Conservation (phyloP, 2,888 invertebrate species). For the Omphaloscelis lunosa region DNA sequence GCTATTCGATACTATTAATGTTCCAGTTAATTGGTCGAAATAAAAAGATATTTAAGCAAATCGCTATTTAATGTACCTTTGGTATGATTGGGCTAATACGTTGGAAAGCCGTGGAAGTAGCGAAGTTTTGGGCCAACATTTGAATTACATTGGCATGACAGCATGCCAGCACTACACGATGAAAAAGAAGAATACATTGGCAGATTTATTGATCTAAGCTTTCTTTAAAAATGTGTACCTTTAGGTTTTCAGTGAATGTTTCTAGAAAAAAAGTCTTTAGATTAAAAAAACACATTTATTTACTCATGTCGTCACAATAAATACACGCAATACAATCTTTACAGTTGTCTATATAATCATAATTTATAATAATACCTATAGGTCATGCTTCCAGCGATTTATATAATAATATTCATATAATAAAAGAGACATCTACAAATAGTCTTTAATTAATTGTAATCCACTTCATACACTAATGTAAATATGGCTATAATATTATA, state of each 20-base stretch:
- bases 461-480: constrained; percentile 55
- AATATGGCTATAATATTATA: constrained; percentile 51
- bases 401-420: constrained; percentile 43
- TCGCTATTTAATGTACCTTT: not conserved
- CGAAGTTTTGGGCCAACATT: not conserved
- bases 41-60: not conserved
- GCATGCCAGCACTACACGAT: not conserved
- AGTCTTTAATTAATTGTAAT: constrained; percentile 66
- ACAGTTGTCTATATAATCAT: constrained; percentile 58
- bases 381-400: constrained; percentile 63
- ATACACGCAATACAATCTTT: constrained; percentile 76
- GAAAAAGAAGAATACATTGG: not conserved
- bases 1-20: not conserved
- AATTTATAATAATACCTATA: constrained; percentile 57
- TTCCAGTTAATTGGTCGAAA: not conserved
- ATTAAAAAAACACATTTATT: constrained; percentile 74
- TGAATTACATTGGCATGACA: not conserved
- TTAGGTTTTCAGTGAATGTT: not conserved
- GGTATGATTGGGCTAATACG: not conserved
- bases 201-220: no score
- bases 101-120: not conserved
- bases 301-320: constrained; percentile 76
- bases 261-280: constrained; percentile 47
- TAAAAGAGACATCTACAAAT: constrained; percentile 58
- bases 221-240: not conserved